Percentiles rank a stretch among this genome's conserved stretches.
phyloP scores from a whole-genome alignment of 2,888 invertebrate genomes.

The Steromphala cineraria region DNA sequence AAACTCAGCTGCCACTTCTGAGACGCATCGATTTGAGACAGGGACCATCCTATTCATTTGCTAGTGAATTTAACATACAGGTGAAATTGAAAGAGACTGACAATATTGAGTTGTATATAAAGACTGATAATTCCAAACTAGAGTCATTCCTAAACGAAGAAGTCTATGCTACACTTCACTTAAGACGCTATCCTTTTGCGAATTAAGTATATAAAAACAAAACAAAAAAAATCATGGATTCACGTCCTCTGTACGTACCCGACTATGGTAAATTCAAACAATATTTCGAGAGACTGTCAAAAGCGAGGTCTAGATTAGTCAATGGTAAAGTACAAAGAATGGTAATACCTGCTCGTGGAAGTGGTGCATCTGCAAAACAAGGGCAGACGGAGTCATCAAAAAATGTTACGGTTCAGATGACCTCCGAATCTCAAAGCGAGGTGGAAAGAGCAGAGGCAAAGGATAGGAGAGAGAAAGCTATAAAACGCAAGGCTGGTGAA shows the following conservation, averaged over 20 bases:
- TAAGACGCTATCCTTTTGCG: not conserved
- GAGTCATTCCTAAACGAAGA: not conserved
- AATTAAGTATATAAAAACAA: too few relatives aligned
- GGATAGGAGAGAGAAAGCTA: not conserved
- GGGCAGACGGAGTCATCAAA: not conserved
- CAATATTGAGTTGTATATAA: too few relatives aligned
- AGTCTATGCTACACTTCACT: not conserved
- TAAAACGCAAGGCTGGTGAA: conserved; percentile 7
- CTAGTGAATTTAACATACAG: too few relatives aligned
- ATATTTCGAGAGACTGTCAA: not conserved
- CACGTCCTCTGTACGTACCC: not conserved
- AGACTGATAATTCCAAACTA: not conserved
- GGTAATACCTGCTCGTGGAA: not conserved
- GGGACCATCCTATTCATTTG: not conserved
- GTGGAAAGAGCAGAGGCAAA: conserved; percentile 10
- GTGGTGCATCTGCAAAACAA: not conserved
- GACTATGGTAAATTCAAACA: conserved; percentile 2
- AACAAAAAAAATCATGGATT: too few relatives aligned
- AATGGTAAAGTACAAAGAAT: not conserved
- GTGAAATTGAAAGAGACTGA: too few relatives aligned
- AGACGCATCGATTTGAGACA: not conserved
- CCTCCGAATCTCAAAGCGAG: not conserved
- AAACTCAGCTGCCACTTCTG: not conserved
- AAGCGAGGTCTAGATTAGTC: not conserved
- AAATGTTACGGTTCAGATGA: not conserved